These are phyloP conservation scores for Drosophila watanabei DNA, from an alignment of 1,140 invertebrate genomes.

Conservation along the genomic window DNA sequence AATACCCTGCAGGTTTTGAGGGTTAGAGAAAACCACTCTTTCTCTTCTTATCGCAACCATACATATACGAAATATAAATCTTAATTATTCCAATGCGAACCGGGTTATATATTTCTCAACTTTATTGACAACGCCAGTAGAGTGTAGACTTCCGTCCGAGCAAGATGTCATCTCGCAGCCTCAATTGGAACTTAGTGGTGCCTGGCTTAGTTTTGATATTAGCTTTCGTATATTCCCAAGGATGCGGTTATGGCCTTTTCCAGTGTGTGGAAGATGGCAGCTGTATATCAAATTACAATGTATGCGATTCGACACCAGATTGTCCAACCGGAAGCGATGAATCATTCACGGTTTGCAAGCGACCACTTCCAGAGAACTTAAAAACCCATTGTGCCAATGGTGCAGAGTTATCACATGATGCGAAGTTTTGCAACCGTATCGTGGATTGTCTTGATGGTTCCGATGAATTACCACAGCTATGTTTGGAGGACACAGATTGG, in stretches of 20 bases:
- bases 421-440: neutral
- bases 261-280: neutral
- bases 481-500: neutral
- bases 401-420: neutral
- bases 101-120: neutral
- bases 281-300: neutral
- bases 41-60: no score
- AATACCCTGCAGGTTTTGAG: no score
- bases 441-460: neutral
- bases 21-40: no score
- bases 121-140: neutral
- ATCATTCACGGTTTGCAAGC: neutral
- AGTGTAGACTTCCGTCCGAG: neutral
- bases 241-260: neutral
- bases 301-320: neutral
- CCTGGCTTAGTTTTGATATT: neutral
- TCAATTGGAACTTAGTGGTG: neutral
- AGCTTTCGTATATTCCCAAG: neutral
- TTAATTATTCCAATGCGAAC: no score
- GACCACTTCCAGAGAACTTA: neutral
- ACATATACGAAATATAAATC: no score
- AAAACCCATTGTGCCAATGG: neutral
- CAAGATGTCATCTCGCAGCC: neutral
- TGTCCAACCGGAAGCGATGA: neutral
- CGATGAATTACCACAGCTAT: neutral